Evolutionary conservation across 2,888 invertebrate species (phyloP).

Genomic region (Sminthurides aquaticus): DNA sequence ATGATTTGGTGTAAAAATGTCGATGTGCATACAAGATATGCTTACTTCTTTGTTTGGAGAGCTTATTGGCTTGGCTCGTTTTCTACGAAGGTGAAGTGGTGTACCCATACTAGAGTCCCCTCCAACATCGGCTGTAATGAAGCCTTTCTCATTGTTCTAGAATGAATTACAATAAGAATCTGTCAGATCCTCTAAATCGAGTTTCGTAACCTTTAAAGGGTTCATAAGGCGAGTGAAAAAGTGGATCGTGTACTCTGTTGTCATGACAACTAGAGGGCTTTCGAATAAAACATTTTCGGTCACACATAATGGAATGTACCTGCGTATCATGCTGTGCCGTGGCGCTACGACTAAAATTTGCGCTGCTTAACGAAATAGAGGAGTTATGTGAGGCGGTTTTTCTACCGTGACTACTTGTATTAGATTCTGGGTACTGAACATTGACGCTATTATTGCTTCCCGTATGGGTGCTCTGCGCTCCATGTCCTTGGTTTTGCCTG

Average conservation of each 20-base stretch:
- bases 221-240: no score
- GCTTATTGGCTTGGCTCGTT: constrained; percentile 23
- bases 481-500: constrained; percentile 19
- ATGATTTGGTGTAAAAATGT: background rate
- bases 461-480: no score
- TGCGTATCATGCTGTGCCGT: background rate
- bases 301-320: no score
- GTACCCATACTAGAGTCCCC: constrained; percentile 12
- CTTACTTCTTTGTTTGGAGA: constrained; percentile 28
- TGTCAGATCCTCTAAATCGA: no score
- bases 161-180: no score
- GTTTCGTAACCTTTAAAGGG: no score
- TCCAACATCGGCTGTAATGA: background rate
- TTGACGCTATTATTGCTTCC: constrained; percentile 11
- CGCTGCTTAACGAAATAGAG: background rate
- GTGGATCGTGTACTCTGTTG: no score
- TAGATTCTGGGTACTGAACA: constrained; percentile 9
- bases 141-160: constrained; percentile 4
- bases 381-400: background rate
- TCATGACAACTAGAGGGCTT: no score
- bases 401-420: background rate
- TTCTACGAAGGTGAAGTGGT: constrained; percentile 29
- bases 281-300: no score
- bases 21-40: background rate
- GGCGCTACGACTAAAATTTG: background rate